Evolutionary conservation across 2,113 vertebrate genomes (phyloP).

Genomic region (Scatophagus argus): DNA sequence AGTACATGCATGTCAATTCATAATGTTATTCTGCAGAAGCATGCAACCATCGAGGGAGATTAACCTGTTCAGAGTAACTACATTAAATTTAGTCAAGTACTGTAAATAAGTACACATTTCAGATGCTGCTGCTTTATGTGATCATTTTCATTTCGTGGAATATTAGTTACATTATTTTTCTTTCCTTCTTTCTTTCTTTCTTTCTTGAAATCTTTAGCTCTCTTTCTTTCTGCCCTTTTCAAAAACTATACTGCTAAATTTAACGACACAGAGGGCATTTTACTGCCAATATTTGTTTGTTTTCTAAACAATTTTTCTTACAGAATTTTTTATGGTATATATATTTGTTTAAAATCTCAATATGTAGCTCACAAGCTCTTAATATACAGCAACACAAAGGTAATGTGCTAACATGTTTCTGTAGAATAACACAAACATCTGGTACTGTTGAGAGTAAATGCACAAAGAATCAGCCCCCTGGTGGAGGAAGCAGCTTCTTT

Average conservation of each 20-base stretch:
- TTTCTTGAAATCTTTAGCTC: no score
- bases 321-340: no score
- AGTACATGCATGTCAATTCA: constrained; percentile 52
- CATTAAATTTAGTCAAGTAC: not conserved
- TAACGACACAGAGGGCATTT: not conserved
- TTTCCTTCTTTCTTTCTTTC: not conserved
- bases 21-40: constrained; percentile 58
- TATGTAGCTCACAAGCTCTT: not conserved
- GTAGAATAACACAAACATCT: constrained; percentile 40
- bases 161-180: no score
- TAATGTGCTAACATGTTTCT: constrained; percentile 19
- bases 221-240: not conserved
- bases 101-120: not conserved
- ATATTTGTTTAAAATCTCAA: no score
- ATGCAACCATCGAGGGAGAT: not conserved
- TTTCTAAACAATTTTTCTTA: not conserved
- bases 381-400: not conserved
- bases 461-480: constrained; percentile 45
- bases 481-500: constrained; percentile 57
- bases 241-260: no score
- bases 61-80: not conserved
- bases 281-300: not conserved
- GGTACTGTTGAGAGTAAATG: constrained; percentile 5
- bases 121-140: not conserved
- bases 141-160: not conserved